Evolutionary conservation across 2,113 vertebrate genomes (phyloP).

Genomic region (Heptranchias perlo): DNA sequence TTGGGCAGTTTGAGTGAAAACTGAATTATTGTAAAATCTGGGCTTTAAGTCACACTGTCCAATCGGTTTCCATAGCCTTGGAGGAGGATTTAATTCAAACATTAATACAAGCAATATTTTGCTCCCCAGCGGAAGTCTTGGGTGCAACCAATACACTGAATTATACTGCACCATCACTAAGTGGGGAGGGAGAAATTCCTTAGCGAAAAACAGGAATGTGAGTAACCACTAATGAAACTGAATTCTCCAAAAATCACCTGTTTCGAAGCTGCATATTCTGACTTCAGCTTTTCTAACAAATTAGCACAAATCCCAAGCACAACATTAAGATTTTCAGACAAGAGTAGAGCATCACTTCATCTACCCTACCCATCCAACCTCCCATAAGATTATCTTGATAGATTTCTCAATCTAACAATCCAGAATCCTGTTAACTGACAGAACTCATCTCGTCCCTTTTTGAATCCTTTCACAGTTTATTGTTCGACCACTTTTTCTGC

Average conservation of each 20-base stretch:
- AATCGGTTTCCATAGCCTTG: background rate
- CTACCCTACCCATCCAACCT: background rate
- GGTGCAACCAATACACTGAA: background rate
- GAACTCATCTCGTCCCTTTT: background rate
- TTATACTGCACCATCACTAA: background rate
- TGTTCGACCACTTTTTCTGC: background rate
- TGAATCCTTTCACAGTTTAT: background rate
- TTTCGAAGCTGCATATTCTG: background rate
- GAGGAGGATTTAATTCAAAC: background rate
- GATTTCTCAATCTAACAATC: background rate
- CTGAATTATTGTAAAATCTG: background rate
- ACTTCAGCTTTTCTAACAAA: background rate
- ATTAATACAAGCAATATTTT: background rate
- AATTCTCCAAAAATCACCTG: background rate
- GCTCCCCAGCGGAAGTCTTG: background rate
- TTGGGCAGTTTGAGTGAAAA: background rate
- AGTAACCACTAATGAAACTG: background rate
- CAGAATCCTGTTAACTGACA: background rate
- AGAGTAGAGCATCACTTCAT: background rate
- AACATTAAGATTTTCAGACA: background rate
- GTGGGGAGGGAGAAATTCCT: background rate
- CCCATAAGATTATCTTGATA: background rate
- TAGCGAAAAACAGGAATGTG: background rate
- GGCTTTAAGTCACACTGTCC: background rate
- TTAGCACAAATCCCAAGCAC: background rate